Evolutionary conservation across 2,113 vertebrate species (phyloP), one percentile per base, ranked within the genome.

Genomic region (Seriola rivoliana): DNA sequence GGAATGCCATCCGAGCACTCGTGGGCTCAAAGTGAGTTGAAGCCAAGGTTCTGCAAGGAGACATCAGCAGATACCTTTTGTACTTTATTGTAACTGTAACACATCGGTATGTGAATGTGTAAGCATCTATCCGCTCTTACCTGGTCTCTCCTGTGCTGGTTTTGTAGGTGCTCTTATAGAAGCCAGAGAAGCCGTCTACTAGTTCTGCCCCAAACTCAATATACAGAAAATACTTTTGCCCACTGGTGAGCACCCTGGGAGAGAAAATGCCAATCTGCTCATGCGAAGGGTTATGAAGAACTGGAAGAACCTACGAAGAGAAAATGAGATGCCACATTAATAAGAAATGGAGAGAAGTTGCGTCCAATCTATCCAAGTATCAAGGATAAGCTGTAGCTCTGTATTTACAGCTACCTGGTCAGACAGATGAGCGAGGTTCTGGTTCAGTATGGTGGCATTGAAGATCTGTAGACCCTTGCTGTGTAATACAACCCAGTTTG

Each of bases 1-100:
- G 95, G 71, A 96, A 95, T 0, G 95, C 95, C 94, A 90, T 94
- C 34, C 95, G 92, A 67, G 95, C 95, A 74, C 93, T 95, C 0
- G 95, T 96, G 32, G 95, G 95, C 85, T 96, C 95, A 92, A 96
- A 96, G 70, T 96, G 95, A 67, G 95, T 95, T 9, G 95, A 95
- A 36, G 94, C 94, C 67, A 96, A 90, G 1, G 78, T 85, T 88
- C 95, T 96, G 79, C 29, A 67, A 64, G 80, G 17, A 75, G 14
- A 75, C 12, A 57, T 16, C 6, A n/a, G 42, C 12, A n/a, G 5
- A 38, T 16, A 52, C 6, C 13, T 8, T 36, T n/a, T 36, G 14
- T 1, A 36, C 21, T 25, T 5, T 4, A 59, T 7, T 64, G 17
- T 36, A 17, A 52, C 6, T 58, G 21, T 8, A 48, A n/a, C n/a